phyloP scores from a whole-genome alignment of 1,140 invertebrate genomes.

The Anagrus nilaparvatae region DNA sequence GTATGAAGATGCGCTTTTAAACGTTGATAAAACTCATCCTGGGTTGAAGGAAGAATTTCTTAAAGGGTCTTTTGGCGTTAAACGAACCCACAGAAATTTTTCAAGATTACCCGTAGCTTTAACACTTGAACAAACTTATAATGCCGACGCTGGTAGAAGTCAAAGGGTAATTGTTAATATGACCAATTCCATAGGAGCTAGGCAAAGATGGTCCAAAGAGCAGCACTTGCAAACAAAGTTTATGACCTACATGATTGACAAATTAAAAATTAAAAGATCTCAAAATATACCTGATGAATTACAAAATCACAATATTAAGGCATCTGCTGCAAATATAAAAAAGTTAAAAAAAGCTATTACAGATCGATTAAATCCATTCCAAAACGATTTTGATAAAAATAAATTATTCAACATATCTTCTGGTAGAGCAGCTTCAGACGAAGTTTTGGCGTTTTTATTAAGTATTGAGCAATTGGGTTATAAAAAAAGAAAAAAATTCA shows the following conservation, averaged over 20 bases:
- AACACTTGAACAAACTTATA: constrained; percentile 21
- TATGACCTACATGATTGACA: neutral
- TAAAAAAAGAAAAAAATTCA: neutral
- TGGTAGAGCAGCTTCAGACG: neutral
- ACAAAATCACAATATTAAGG: too few species aligned
- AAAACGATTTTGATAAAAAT: neutral
- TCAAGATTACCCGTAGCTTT: constrained; percentile 18
- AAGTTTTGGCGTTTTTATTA: neutral
- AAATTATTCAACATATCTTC: neutral
- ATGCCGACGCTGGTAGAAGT: constrained; percentile 19
- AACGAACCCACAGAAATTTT: constrained; percentile 16
- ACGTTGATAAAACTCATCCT: constrained; percentile 19
- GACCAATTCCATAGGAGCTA: neutral
- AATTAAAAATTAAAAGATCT: neutral
- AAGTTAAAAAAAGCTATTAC: neutral
- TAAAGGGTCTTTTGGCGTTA: constrained; percentile 18
- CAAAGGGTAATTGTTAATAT: neutral
- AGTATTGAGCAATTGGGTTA: neutral
- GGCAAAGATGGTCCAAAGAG: neutral
- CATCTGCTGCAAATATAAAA: too few species aligned
- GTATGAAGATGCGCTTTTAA: constrained; percentile 13
- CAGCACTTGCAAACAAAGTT: neutral
- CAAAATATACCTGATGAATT: neutral
- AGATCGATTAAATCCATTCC: neutral
- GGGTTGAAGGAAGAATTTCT: constrained; percentile 18